phyloP scores from a whole-genome alignment of 2,888 invertebrate genomes.

The Rambutsinella grinnellia region DNA sequence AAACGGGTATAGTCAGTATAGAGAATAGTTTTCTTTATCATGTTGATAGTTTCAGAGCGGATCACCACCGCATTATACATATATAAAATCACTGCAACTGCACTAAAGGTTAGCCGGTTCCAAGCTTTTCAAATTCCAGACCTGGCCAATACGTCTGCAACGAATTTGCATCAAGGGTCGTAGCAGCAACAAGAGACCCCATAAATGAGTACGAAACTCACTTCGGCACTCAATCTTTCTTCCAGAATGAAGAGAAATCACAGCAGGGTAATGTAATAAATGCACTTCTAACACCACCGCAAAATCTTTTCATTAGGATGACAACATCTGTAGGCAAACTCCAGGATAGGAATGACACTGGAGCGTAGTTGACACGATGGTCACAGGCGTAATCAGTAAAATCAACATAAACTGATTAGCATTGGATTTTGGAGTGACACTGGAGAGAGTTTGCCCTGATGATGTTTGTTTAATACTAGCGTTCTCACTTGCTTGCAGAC shows the following conservation, averaged over 20 bases:
- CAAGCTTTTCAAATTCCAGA: slow-evolving; percentile 52
- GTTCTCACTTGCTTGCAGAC: background rate
- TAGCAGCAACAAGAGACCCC: slow-evolving; percentile 35
- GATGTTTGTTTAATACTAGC: background rate
- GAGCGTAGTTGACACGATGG: slow-evolving; percentile 27
- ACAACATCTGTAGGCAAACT: background rate
- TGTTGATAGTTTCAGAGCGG: background rate
- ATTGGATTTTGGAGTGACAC: background rate
- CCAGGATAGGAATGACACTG: background rate
- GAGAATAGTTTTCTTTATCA: background rate
- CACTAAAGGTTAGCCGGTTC: slow-evolving; percentile 29
- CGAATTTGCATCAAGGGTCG: slow-evolving; percentile 34
- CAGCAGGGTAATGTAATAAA: background rate
- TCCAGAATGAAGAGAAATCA: background rate
- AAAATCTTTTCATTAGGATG: background rate
- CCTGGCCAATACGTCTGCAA: slow-evolving; percentile 36
- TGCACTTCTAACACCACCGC: no score
- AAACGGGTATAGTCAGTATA: no score
- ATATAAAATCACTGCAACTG: background rate
- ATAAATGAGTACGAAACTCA: slow-evolving; percentile 33
- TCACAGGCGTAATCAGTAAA: background rate
- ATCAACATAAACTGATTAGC: background rate
- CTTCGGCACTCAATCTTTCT: background rate
- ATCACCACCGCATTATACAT: background rate
- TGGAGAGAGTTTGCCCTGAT: background rate